Conservation (phyloP, 2,797 vertebrate genomes). For the Podarcis lilfordi region DNA sequence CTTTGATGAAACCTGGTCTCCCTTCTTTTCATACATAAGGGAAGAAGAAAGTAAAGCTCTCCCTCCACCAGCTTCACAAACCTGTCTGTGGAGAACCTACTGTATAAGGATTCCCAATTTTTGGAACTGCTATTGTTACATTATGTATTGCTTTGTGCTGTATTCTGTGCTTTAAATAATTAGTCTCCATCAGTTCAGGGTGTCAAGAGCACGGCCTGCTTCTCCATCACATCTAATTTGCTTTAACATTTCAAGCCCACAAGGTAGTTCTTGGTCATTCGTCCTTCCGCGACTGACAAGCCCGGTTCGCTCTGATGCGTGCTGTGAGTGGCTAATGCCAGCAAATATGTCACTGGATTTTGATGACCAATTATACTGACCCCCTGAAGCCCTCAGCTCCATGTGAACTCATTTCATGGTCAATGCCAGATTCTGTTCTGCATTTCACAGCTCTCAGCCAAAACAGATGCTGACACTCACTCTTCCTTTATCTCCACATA, state of each 20-base stretch:
- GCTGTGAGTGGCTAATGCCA: constrained; percentile 7
- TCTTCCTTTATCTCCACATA: background rate
- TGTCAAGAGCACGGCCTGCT: background rate
- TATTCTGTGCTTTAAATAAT: background rate
- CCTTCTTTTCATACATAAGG: too few species aligned
- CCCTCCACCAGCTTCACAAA: too few species aligned
- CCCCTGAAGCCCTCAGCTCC: background rate
- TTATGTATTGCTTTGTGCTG: background rate
- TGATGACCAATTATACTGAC: constrained; percentile 24
- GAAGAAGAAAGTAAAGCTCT: too few species aligned
- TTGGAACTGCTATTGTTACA: too few species aligned
- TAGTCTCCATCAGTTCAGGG: background rate
- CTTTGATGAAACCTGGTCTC: too few species aligned
- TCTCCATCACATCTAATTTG: background rate
- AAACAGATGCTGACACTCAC: background rate
- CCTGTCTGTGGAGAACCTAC: too few species aligned
- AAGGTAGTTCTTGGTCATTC: background rate
- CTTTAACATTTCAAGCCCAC: background rate
- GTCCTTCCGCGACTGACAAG: constrained; percentile 3
- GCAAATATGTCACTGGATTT: background rate
- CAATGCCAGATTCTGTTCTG: background rate
- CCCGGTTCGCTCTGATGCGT: background rate
- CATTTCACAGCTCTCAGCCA: constrained; percentile 7
- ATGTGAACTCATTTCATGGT: background rate
- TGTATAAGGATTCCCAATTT: too few species aligned